Evolutionary conservation across 1,140 invertebrate genomes (phyloP).

Genomic region (Bombus superbus): DNA sequence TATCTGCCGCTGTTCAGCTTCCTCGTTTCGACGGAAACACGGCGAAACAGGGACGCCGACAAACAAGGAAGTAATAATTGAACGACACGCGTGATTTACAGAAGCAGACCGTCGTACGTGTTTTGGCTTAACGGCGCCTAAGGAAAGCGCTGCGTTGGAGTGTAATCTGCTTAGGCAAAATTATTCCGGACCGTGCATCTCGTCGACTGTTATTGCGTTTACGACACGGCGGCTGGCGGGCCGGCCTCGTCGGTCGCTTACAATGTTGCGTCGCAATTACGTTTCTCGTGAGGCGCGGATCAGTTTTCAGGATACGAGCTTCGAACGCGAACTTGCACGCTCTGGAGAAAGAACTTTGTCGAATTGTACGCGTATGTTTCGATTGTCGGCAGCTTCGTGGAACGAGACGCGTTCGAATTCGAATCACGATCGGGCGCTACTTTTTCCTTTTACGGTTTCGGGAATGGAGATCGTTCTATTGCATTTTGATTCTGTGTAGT

Average conservation of each 20-base stretch:
- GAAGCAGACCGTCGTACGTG: not conserved
- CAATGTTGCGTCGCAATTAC: not conserved
- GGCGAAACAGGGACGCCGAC: no score
- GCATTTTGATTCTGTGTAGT: not conserved
- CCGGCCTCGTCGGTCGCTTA: not conserved
- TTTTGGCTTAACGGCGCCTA: not conserved
- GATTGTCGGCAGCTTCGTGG: not conserved
- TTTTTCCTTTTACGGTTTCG: not conserved
- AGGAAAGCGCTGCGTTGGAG: constrained; percentile 1
- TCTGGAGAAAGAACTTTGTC: not conserved
- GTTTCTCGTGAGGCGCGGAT: not conserved
- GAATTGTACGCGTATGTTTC: not conserved
- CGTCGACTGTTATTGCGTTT: constrained; percentile 22
- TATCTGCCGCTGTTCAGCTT: no score
- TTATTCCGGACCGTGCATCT: constrained; percentile 38
- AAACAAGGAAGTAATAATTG: not conserved
- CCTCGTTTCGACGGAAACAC: not conserved
- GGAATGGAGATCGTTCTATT: not conserved
- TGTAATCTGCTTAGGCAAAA: constrained; percentile 44
- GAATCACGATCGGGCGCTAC: not conserved
- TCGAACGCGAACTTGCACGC: not conserved
- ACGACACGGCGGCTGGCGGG: not conserved
- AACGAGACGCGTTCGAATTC: not conserved
- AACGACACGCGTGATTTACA: constrained; percentile 30
- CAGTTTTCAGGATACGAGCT: not conserved